Percentiles rank a stretch among this genome's conserved stretches.
phyloP scores from a whole-genome alignment of 2,113 vertebrate species.

The Monopterus albus region DNA sequence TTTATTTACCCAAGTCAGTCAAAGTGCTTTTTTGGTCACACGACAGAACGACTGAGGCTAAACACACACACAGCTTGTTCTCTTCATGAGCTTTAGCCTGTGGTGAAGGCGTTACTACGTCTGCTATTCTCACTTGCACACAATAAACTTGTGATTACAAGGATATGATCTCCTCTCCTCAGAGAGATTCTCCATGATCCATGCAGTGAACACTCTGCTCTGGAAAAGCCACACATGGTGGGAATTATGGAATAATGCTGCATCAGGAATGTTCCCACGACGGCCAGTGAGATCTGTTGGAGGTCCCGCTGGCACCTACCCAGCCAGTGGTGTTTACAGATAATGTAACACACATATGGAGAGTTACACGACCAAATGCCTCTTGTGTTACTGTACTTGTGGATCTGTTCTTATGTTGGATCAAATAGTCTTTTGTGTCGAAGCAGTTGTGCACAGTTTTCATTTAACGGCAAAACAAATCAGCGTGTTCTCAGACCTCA shows the following conservation, averaged over 20 bases:
- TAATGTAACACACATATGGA: slow-evolving; percentile 59
- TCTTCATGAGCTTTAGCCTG: not conserved
- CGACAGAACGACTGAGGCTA: not conserved
- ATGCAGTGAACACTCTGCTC: slow-evolving; percentile 32
- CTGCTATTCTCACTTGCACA: not conserved
- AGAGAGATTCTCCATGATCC: slow-evolving; percentile 66
- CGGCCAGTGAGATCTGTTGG: slow-evolving; percentile 63
- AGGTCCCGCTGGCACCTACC: slow-evolving; percentile 58
- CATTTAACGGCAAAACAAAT: slow-evolving; percentile 1
- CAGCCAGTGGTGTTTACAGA: slow-evolving; percentile 46
- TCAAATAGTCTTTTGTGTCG: slow-evolving; percentile 10
- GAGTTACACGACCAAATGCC: slow-evolving; percentile 33
- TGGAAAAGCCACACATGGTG: slow-evolving; percentile 77
- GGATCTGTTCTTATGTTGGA: slow-evolving; percentile 17
- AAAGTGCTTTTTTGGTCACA: slow-evolving; percentile 8
- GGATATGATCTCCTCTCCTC: slow-evolving; percentile 61
- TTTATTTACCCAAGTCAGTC: too few relatives aligned
- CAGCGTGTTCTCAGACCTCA: not conserved
- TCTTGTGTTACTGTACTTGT: slow-evolving; percentile 17
- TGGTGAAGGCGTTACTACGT: not conserved
- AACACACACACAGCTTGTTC: slow-evolving; percentile 1
- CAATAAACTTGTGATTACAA: slow-evolving; percentile 53
- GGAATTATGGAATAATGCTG: slow-evolving; percentile 79
- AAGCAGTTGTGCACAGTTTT: not conserved
- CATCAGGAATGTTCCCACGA: slow-evolving; percentile 82